Evolutionary conservation across 2,797 vertebrate genomes (phyloP), one percentile per base, ranked within the genome.

Genomic region (Brachyalestes nurse): DNA sequence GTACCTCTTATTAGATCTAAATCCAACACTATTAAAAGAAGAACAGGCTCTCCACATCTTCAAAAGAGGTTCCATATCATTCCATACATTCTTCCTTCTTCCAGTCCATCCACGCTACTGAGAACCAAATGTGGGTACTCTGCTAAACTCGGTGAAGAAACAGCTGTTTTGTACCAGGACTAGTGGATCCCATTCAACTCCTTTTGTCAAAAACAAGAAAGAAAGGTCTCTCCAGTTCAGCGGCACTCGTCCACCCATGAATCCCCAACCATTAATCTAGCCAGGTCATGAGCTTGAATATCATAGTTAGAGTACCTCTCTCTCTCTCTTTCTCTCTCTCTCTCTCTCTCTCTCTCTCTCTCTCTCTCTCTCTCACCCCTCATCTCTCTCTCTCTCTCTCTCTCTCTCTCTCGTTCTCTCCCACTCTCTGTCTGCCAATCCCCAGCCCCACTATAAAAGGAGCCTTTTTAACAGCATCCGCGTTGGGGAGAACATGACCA

Each of bases 401-500:
- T 21, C 75, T 67, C 57, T 66, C 62, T 73, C 7, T 3, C 9
- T 2, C 10, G 45, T 25, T 65, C 25, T 10, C 16, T 42, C 69
- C 49, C 34, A 21, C 53, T 78, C 70, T 47, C 60, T 67, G 28
- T 66, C 79, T 79, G 70, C 66, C 38, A 78, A 73, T 81, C 78
- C 75, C 57, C 23, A 78, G 40, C n/a, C 19, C 60, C 74, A 71
- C 80, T 85, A 83, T 82, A 86, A 84, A 83, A 80, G 53, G 38
- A 61, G 75, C 58, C 69, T 82, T 71, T 76, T 78, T 82, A 79
- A 78, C 74, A 72, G 80, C 62, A 60, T 86, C 67, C 79, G 77
- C 77, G 47, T 81, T 38, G 8, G 65, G 45, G 55, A 82, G 78
- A 86, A 88, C 87, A 81, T 78, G 89, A 88, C 86, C 80, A 82